These are phyloP conservation scores for Poeciliopsis retropinna DNA, from an alignment of 2,113 vertebrate species.

Conservation along the genomic window DNA sequence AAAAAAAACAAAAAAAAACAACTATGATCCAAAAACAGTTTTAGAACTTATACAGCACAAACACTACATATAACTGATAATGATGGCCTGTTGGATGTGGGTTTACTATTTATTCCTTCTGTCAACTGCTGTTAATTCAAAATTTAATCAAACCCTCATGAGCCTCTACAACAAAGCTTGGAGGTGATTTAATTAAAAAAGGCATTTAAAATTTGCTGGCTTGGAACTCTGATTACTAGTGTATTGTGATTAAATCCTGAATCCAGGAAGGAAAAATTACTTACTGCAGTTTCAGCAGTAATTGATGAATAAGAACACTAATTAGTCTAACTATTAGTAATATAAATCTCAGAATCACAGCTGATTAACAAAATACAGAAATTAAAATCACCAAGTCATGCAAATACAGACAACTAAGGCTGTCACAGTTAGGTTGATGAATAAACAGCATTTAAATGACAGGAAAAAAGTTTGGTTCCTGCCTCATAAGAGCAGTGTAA, in stretches of 20 bases:
- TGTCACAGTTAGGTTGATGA: background rate
- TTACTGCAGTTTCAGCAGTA: background rate
- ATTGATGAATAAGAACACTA: background rate
- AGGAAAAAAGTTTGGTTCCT: background rate
- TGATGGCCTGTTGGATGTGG: too few species aligned
- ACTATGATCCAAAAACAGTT: background rate
- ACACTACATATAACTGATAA: too few species aligned
- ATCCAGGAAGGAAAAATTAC: background rate
- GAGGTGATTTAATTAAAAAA: too few species aligned
- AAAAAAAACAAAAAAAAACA: background rate
- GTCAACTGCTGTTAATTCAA: too few species aligned
- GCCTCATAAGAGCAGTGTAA: background rate
- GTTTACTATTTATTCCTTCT: too few species aligned
- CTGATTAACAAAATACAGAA: too few species aligned
- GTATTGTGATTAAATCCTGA: background rate
- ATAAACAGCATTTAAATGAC: background rate
- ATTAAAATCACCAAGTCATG: background rate
- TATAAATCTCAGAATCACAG: background rate
- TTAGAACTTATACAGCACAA: background rate
- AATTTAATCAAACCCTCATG: too few species aligned
- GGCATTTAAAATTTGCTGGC: too few species aligned
- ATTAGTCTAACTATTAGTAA: background rate
- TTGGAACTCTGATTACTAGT: too few species aligned
- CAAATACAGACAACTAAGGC: background rate
- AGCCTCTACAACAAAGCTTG: too few species aligned